phyloP scores from a whole-genome alignment of 2,113 vertebrate genomes.

The Leptosomus discolor region DNA sequence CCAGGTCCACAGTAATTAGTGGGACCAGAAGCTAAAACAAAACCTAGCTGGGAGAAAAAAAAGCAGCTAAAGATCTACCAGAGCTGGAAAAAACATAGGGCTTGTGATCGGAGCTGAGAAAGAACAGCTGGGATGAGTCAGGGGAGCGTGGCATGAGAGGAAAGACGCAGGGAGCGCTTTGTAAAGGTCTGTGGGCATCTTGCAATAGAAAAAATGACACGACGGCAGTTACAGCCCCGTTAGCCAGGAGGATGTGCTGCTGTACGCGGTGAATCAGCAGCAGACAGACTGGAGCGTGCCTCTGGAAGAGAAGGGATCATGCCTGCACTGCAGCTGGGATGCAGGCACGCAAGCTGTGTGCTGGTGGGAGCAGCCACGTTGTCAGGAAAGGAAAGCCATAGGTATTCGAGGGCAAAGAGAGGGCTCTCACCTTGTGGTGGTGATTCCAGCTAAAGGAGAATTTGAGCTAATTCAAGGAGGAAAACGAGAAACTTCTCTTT shows the following conservation, averaged over 20 bases:
- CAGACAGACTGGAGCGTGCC: neutral
- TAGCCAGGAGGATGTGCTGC: neutral
- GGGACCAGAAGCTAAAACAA: neutral
- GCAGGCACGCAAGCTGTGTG: accelerated
- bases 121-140: neutral
- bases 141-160: neutral
- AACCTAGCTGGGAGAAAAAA: neutral
- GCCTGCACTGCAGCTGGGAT: neutral
- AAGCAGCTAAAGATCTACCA: neutral
- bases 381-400: neutral
- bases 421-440: neutral
- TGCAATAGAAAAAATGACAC: too few relatives aligned
- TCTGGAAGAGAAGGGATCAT: neutral
- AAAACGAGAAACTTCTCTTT: neutral
- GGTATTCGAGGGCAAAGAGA: neutral
- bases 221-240: neutral
- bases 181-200: neutral
- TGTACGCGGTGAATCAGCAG: too few relatives aligned
- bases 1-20: neutral
- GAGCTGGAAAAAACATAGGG: neutral
- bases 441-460: neutral
- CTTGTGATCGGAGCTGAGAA: neutral
- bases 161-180: neutral
- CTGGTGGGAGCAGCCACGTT: neutral
- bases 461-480: neutral